Conservation (phyloP, 2,888 invertebrate species). For the Drosophila hamatofila region DNA sequence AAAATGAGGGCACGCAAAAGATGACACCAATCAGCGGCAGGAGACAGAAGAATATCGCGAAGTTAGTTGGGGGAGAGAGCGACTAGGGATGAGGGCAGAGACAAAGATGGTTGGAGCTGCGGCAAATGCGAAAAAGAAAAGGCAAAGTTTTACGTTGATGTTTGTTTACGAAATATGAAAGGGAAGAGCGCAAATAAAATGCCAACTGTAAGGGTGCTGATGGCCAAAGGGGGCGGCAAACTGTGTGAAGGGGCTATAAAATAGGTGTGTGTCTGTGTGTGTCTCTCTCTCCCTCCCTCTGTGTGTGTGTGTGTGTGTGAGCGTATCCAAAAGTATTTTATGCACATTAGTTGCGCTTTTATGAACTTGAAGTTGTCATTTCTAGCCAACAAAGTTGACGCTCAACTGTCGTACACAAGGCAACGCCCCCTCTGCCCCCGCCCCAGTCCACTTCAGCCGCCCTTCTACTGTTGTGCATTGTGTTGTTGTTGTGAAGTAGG, state of each 20-base stretch:
- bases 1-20: constrained; percentile 47
- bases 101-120: not conserved
- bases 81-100: too few species aligned
- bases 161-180: constrained; percentile 76
- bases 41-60: constrained; percentile 12
- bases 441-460: not conserved
- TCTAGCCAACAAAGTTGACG: constrained; percentile 70
- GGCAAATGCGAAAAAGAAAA: constrained; percentile 40
- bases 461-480: constrained; percentile 29
- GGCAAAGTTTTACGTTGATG: constrained; percentile 67
- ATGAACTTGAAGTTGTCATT: constrained; percentile 80
- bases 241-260: constrained; percentile 7
- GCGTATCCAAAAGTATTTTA: constrained; percentile 69
- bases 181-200: constrained; percentile 70
- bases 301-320: not conserved
- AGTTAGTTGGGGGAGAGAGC: not conserved
- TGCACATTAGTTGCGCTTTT: constrained; percentile 82
- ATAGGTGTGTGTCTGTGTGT: constrained; percentile 13
- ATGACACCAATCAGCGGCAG: constrained; percentile 49
- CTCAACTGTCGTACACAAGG: constrained; percentile 45
- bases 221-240: not conserved
- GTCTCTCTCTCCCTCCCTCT: not conserved
- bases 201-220: constrained; percentile 27
- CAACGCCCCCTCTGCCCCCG: not conserved
- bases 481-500: constrained; percentile 24